Evolutionary conservation across 2,113 vertebrate genomes (phyloP).

Genomic region (Holacanthus passer): DNA sequence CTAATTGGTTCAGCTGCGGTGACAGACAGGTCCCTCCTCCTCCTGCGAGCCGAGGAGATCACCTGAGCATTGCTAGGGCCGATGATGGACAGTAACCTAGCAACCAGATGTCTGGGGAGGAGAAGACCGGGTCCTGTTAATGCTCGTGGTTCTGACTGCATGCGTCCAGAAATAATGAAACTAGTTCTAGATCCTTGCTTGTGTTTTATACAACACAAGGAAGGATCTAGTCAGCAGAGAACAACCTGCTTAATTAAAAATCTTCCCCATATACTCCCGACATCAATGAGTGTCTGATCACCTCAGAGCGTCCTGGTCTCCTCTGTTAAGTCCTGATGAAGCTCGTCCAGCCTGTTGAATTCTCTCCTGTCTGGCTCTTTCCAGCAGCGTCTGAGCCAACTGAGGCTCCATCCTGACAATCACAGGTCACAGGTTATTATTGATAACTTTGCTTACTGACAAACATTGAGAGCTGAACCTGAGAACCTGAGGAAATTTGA

Average conservation of each 20-base stretch:
- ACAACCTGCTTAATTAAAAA: too few species aligned
- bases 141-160: neutral
- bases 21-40: conserved; percentile 70
- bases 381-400: conserved; percentile 77
- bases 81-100: conserved; percentile 78
- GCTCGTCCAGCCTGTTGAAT: conserved; percentile 57
- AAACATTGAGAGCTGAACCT: neutral
- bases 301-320: conserved; percentile 81
- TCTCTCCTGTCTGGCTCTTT: conserved; percentile 74
- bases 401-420: conserved; percentile 78
- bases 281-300: conserved; percentile 45
- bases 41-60: conserved; percentile 52
- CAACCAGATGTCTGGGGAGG: conserved; percentile 75
- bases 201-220: too few species aligned
- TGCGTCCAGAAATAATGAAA: too few species aligned
- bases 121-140: neutral
- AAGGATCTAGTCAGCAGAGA: too few species aligned
- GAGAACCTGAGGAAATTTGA: neutral
- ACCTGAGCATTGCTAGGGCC: conserved; percentile 32
- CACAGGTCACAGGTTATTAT: neutral
- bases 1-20: neutral
- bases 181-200: too few species aligned
- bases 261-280: too few species aligned
- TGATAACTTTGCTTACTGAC: neutral
- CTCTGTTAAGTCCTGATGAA: conserved; percentile 21